Evolutionary conservation across 1,140 invertebrate species (phyloP).

Genomic region (Drosophila bipectinata): DNA sequence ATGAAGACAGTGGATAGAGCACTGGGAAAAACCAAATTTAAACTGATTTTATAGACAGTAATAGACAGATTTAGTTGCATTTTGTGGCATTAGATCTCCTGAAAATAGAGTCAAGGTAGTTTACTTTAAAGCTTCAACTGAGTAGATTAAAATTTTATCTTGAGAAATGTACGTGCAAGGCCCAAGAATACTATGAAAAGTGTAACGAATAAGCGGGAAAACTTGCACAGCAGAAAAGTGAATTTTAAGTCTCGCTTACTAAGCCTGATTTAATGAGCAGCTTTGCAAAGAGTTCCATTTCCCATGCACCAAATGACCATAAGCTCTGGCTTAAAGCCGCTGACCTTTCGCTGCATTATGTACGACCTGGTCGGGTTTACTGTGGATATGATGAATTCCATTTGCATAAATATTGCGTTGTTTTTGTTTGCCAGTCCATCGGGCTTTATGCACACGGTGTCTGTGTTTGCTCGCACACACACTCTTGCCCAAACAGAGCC

Average conservation of each 20-base stretch:
- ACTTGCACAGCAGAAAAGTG: constrained; percentile 10
- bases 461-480: constrained; percentile 4
- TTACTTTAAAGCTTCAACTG: background rate
- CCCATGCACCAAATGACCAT: constrained; percentile 11
- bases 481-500: constrained; percentile 20
- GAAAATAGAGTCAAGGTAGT: background rate
- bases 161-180: constrained; percentile 1
- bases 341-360: constrained; percentile 36
- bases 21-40: too few relatives aligned
- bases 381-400: constrained; percentile 39
- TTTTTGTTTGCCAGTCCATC: constrained; percentile 25
- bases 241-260: constrained; percentile 35
- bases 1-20: too few relatives aligned
- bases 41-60: too few relatives aligned
- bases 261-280: constrained; percentile 44
- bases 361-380: constrained; percentile 14
- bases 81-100: too few relatives aligned
- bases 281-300: constrained; percentile 13
- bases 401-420: constrained; percentile 39
- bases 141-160: background rate
- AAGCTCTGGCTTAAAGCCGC: constrained; percentile 36
- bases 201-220: background rate
- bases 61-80: too few relatives aligned
- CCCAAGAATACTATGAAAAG: constrained; percentile 2
- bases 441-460: constrained; percentile 6